These are phyloP conservation scores for Panulirus ornatus DNA, from an alignment of 1,140 invertebrate genomes.

Conservation along the genomic window DNA sequence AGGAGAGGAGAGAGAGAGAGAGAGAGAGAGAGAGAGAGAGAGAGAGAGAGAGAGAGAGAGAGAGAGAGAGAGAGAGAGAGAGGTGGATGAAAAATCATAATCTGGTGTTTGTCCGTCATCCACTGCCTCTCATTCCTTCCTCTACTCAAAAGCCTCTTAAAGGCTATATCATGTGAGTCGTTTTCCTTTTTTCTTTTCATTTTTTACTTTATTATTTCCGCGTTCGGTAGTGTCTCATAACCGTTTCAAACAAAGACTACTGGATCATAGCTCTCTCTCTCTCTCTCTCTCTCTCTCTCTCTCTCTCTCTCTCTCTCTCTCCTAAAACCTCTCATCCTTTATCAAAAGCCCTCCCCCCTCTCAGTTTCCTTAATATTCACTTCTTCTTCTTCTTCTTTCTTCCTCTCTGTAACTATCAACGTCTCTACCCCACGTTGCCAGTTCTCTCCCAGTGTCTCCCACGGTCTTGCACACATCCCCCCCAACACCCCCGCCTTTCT, in stretches of 20 bases:
- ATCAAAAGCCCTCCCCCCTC: not conserved
- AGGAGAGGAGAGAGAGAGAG: too few relatives aligned
- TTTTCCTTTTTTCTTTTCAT: not conserved
- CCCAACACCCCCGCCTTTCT: too few relatives aligned
- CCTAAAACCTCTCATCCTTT: not conserved
- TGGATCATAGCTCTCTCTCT: not conserved
- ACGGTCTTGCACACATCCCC: too few relatives aligned
- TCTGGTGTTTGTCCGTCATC: not conserved
- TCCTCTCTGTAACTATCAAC: too few relatives aligned
- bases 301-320: not conserved
- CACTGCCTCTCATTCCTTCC: not conserved
- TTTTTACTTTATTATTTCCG: too few relatives aligned
- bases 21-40: not conserved
- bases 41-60: slow-evolving; percentile 14
- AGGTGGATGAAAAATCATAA: not conserved
- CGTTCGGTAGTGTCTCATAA: too few relatives aligned
- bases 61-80: slow-evolving; percentile 9
- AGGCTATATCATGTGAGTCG: too few relatives aligned
- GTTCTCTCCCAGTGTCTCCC: too few relatives aligned
- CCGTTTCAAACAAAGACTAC: too few relatives aligned
- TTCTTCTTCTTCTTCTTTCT: not conserved
- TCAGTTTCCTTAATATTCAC: not conserved
- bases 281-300: not conserved
- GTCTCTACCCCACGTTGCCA: too few relatives aligned
- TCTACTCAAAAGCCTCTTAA: too few relatives aligned